Conservation (phyloP, 2,888 invertebrate species). For the Pseudeuparius sepicola region DNA sequence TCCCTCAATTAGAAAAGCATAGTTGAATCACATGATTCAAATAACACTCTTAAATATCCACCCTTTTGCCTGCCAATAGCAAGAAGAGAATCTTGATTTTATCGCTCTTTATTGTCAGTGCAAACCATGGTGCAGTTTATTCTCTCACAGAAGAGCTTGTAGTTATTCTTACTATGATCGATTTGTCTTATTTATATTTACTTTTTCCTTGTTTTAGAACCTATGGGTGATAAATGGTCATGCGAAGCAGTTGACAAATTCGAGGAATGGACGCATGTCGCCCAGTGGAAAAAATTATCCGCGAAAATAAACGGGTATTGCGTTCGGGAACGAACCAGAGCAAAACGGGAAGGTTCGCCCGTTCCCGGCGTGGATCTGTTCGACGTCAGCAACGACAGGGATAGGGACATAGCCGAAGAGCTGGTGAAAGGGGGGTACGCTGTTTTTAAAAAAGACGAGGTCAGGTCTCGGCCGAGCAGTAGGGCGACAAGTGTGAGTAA, state of each 20-base stretch:
- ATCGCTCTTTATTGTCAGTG: not conserved
- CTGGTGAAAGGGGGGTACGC: constrained; percentile 53
- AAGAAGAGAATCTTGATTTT: too few relatives aligned
- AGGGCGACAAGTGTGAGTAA: constrained; percentile 33
- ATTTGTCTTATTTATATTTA: too few relatives aligned
- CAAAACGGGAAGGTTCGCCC: constrained; percentile 55
- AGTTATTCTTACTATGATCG: too few relatives aligned
- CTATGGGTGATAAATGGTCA: constrained; percentile 48
- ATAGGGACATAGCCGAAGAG: constrained; percentile 52
- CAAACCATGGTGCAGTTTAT: too few relatives aligned
- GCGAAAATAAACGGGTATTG: constrained; percentile 67
- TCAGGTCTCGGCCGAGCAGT: constrained; percentile 25
- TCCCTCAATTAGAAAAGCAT: too few relatives aligned
- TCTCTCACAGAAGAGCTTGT: too few relatives aligned
- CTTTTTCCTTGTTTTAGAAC: constrained; percentile 28
- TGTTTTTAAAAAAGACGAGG: constrained; percentile 31
- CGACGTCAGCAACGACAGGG: constrained; percentile 54
- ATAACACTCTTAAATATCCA: too few relatives aligned
- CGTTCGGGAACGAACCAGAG: constrained; percentile 41
- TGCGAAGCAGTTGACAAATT: constrained; percentile 54
- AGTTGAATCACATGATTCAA: too few relatives aligned
- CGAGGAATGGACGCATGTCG: constrained; percentile 61
- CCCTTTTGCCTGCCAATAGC: too few relatives aligned
- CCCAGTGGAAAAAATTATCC: constrained; percentile 70
- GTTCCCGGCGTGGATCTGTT: constrained; percentile 70